These are phyloP conservation scores for Perizoma affinitatum DNA, from an alignment of 2,888 invertebrate species.

Conservation along the genomic window DNA sequence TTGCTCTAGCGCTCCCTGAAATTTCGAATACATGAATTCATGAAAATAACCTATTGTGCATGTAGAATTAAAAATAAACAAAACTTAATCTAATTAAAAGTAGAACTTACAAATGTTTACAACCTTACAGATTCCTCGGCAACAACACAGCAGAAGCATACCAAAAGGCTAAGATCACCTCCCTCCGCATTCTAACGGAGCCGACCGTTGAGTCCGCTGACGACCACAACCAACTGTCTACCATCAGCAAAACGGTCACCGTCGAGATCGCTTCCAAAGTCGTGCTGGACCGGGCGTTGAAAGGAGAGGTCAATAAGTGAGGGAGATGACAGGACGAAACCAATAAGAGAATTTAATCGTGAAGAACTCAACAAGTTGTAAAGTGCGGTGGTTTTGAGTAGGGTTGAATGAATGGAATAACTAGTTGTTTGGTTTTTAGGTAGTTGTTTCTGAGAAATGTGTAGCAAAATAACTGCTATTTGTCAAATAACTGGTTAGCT, in stretches of 20 bases:
- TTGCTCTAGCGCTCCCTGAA: too few relatives aligned
- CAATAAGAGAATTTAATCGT: not conserved
- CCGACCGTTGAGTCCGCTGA: slow-evolving; percentile 41
- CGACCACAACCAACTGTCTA: slow-evolving; percentile 64
- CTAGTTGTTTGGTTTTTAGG: slow-evolving; percentile 3
- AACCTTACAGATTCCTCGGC: slow-evolving; percentile 88
- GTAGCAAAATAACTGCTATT: not conserved
- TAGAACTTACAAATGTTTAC: too few relatives aligned
- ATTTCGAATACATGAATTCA: too few relatives aligned
- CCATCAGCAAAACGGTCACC: slow-evolving; percentile 79
- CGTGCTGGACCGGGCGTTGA: slow-evolving; percentile 69
- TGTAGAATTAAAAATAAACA: too few relatives aligned
- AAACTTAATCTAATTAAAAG: too few relatives aligned
- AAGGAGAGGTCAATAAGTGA: slow-evolving; percentile 64
- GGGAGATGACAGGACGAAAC: not conserved
- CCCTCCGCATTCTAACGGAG: slow-evolving; percentile 87
- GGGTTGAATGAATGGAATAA: not conserved
- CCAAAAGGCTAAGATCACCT: slow-evolving; percentile 94
- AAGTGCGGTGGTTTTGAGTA: not conserved
- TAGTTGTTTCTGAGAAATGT: not conserved
- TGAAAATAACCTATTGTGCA: too few relatives aligned
- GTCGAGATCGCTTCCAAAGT: slow-evolving; percentile 77
- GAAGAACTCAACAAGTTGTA: not conserved
- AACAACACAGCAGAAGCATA: slow-evolving; percentile 95
- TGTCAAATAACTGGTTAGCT: slow-evolving; percentile 5